Conservation (phyloP, 2,113 vertebrate genomes). For the Pseudorhombus dupliciocellatus region DNA sequence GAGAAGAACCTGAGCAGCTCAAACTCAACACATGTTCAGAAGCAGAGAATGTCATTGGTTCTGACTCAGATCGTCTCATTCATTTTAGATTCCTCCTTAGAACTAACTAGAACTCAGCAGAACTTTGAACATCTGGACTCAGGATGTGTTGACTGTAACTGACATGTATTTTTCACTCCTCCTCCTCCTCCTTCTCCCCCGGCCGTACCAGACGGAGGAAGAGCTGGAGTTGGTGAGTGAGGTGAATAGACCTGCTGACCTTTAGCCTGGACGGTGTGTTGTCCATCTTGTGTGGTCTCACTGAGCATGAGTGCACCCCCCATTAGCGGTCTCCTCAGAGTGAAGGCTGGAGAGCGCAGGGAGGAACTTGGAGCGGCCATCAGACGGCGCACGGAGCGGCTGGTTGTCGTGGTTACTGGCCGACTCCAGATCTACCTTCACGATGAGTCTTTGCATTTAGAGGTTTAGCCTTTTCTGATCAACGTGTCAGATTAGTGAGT, state of each 20-base stretch:
- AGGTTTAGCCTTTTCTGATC: no score
- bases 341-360: neutral
- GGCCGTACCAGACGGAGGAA: conserved; percentile 89
- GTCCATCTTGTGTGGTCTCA: conserved; percentile 61
- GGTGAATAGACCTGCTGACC: conserved; percentile 77
- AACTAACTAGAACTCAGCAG: no score
- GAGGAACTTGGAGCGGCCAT: conserved; percentile 2
- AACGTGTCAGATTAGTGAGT: no score
- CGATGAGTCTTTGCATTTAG: no score
- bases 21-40: no score
- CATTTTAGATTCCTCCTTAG: no score
- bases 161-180: conserved; percentile 44
- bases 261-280: conserved; percentile 63
- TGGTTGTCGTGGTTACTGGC: conserved; percentile 32
- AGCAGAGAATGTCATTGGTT: no score
- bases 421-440: neutral
- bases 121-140: no score
- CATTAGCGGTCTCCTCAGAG: conserved; percentile 6
- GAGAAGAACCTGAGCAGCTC: no score
- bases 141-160: conserved; percentile 32
- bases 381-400: conserved; percentile 6
- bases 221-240: conserved; percentile 98
- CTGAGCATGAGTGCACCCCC: conserved; percentile 62
- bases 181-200: conserved; percentile 22
- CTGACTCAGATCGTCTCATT: no score